Conservation (phyloP, 2,113 vertebrate genomes). For the Pseudorectes ferrugineus region DNA sequence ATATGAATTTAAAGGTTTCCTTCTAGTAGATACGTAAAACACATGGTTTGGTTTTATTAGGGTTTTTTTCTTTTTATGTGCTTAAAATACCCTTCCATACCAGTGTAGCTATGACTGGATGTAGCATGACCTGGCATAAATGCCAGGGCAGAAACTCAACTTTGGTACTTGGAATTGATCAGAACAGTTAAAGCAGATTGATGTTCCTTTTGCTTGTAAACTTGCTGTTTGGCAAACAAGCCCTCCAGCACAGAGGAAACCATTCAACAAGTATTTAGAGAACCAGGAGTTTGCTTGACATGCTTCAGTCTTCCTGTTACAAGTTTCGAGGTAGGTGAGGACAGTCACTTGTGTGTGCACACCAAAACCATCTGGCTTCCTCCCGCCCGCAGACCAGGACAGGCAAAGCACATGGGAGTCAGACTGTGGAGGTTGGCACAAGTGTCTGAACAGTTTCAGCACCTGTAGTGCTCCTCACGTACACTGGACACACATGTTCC, state of each 20-base stretch:
- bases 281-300: background rate
- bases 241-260: background rate
- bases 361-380: background rate
- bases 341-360: background rate
- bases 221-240: background rate
- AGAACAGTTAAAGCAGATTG: background rate
- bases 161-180: background rate
- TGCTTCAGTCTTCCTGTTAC: background rate
- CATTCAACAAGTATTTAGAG: background rate
- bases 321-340: background rate
- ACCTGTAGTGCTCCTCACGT: background rate
- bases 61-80: background rate
- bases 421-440: background rate
- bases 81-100: background rate
- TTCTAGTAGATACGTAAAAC: background rate
- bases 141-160: background rate
- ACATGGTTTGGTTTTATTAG: background rate
- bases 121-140: background rate
- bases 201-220: background rate
- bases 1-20: background rate
- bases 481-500: rapidly evolving
- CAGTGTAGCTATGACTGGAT: background rate
- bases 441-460: background rate
- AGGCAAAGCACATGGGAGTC: background rate
- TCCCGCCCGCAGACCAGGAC: background rate